Evolutionary conservation across 2,113 vertebrate genomes (phyloP).

Genomic region (Thryonomys swinderianus): DNA sequence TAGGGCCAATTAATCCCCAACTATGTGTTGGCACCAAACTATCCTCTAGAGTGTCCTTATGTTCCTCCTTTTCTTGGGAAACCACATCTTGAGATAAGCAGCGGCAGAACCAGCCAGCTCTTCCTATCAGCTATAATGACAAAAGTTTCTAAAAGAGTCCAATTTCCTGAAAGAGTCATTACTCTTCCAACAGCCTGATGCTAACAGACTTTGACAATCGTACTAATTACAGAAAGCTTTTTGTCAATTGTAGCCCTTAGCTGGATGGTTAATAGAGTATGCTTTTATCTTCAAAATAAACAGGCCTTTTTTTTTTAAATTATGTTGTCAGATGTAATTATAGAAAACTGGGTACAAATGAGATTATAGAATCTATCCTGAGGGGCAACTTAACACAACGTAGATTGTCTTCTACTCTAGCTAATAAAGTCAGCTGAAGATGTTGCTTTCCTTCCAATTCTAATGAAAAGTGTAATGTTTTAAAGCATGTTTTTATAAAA

Average conservation of each 20-base stretch:
- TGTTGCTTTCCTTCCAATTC: slow-evolving; percentile 43
- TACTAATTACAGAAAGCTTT: slow-evolving; percentile 86
- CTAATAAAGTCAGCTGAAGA: slow-evolving; percentile 74
- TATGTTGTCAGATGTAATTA: slow-evolving; percentile 85
- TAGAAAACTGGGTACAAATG: slow-evolving; percentile 79
- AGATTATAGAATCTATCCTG: slow-evolving; percentile 78
- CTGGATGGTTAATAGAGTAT: slow-evolving; percentile 81
- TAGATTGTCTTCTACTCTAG: slow-evolving; percentile 64
- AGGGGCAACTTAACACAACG: slow-evolving; percentile 72
- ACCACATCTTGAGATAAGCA: background rate
- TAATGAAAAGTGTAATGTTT: slow-evolving; percentile 61
- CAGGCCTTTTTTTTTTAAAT: slow-evolving; percentile 69
- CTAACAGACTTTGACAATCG: slow-evolving; percentile 83
- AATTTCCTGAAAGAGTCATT: slow-evolving; percentile 70
- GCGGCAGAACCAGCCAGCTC: background rate
- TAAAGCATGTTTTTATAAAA: slow-evolving; percentile 60
- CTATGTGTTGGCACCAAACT: background rate
- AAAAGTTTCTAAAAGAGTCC: slow-evolving; percentile 51
- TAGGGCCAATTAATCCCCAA: background rate
- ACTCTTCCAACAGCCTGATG: slow-evolving; percentile 76
- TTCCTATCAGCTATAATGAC: slow-evolving; percentile 10
- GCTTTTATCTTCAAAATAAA: slow-evolving; percentile 85
- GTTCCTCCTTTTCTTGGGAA: slow-evolving; percentile 11
- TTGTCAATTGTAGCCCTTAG: slow-evolving; percentile 79
- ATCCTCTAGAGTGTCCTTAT: background rate